Conservation (phyloP, 2,113 vertebrate species). For the Mellivora capensis region DNA sequence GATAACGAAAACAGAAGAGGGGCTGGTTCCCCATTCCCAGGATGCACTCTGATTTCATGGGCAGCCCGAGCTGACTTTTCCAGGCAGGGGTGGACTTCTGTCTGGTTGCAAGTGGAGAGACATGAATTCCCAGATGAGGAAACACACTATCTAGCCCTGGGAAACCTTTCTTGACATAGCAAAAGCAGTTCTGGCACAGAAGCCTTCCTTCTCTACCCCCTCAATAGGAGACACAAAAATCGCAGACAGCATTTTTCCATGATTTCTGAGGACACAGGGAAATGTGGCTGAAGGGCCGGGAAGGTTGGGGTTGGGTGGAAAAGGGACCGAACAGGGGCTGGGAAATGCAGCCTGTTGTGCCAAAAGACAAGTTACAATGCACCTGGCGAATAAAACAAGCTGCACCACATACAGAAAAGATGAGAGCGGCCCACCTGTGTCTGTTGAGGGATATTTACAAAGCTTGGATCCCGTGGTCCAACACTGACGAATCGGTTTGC, state of each 20-base stretch:
- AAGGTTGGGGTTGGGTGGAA: not conserved
- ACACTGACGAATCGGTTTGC: constrained; percentile 99
- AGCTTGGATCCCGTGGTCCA: constrained; percentile 98
- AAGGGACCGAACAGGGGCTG: constrained; percentile 43
- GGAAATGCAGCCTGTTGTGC: constrained; percentile 73
- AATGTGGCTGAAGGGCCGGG: not conserved
- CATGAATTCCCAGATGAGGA: not conserved
- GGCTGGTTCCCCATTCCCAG: not conserved
- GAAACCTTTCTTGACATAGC: not conserved
- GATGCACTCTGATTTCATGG: not conserved
- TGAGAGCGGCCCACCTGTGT: constrained; percentile 94
- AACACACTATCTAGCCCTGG: not conserved
- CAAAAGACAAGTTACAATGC: constrained; percentile 75
- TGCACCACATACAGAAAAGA: constrained; percentile 85
- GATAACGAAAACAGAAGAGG: constrained; percentile 46
- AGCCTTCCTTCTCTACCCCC: not conserved
- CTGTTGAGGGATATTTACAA: constrained; percentile 99
- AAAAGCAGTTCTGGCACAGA: not conserved
- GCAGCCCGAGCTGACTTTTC: not conserved
- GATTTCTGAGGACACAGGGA: constrained; percentile 24
- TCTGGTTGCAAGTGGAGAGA: not conserved
- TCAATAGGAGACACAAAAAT: constrained; percentile 34
- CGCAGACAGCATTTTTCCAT: constrained; percentile 65
- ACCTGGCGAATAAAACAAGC: constrained; percentile 80
- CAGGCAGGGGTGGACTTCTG: not conserved